phyloP scores from a whole-genome alignment of 2,797 vertebrate species.

The Pachyuromys duprasi region DNA sequence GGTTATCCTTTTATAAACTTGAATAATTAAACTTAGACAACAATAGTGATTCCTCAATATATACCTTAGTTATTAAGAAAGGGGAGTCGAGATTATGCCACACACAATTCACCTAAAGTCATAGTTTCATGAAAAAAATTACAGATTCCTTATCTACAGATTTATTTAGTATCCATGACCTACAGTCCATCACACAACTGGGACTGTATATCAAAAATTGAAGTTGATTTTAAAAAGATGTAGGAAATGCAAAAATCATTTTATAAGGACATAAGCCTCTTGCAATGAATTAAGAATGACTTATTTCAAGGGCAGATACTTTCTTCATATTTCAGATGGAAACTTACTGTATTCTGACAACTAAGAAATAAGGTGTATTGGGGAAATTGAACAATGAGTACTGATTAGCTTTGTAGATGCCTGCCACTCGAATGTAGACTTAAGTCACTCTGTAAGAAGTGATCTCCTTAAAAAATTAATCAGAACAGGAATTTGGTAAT shows the following conservation, averaged over 20 bases:
- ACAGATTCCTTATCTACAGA: neutral
- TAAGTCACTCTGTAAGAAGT: neutral
- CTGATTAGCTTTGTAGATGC: neutral
- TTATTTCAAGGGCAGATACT: constrained; percentile 25
- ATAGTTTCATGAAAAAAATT: neutral
- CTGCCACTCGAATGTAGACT: neutral
- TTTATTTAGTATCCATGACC: neutral
- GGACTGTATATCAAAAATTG: constrained; percentile 1
- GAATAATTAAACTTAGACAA: neutral
- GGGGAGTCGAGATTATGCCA: neutral
- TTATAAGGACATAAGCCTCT: neutral
- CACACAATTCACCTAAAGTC: neutral
- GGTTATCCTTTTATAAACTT: neutral
- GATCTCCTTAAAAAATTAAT: neutral
- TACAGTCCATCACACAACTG: neutral
- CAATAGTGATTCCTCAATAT: neutral
- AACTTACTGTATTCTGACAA: neutral
- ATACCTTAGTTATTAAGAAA: constrained; percentile 5
- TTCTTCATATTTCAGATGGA: constrained; percentile 24
- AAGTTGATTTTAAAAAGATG: neutral
- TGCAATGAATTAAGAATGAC: constrained; percentile 47
- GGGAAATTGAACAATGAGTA: neutral
- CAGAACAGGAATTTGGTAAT: neutral
- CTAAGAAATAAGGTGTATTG: neutral
- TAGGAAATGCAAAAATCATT: constrained; percentile 8